Evolutionary conservation across 2,113 vertebrate genomes (phyloP).

Genomic region (Malurus melanocephalus): DNA sequence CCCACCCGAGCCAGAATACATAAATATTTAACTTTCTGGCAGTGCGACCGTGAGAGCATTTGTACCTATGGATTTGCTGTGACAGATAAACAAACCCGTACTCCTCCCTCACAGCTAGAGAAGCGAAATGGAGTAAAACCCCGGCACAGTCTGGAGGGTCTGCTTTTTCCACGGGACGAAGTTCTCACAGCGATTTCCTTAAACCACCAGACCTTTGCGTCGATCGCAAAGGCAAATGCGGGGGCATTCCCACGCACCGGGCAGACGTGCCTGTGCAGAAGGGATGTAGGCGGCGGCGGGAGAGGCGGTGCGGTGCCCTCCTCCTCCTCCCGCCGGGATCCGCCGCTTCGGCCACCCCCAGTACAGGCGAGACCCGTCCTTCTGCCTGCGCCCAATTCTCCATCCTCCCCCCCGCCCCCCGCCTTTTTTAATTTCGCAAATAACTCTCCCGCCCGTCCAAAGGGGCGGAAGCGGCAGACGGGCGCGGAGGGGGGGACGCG

Average conservation of each 20-base stretch:
- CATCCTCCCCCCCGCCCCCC: background rate
- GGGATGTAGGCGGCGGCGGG: background rate
- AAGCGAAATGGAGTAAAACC: rapidly evolving
- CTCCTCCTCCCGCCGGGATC: background rate
- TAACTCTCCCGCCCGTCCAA: background rate
- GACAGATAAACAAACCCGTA: background rate
- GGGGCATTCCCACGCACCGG: background rate
- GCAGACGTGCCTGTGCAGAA: background rate
- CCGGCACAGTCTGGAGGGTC: too few species aligned
- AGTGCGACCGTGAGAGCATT: background rate
- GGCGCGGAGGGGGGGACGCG: background rate
- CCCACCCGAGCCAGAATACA: background rate
- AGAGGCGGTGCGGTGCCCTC: background rate
- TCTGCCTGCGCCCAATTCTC: background rate
- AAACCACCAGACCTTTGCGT: background rate
- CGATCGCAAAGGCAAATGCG: rapidly evolving
- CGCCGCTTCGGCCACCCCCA: background rate
- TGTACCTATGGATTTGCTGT: background rate
- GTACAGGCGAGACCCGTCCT: background rate
- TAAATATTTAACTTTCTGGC: background rate
- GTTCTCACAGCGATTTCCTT: background rate
- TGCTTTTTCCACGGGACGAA: background rate
- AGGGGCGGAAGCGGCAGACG: background rate
- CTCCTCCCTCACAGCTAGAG: background rate
- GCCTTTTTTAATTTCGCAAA: background rate